These are phyloP conservation scores for Ceyx melanurus DNA, from an alignment of 2,113 vertebrate genomes.

Conservation along the genomic window DNA sequence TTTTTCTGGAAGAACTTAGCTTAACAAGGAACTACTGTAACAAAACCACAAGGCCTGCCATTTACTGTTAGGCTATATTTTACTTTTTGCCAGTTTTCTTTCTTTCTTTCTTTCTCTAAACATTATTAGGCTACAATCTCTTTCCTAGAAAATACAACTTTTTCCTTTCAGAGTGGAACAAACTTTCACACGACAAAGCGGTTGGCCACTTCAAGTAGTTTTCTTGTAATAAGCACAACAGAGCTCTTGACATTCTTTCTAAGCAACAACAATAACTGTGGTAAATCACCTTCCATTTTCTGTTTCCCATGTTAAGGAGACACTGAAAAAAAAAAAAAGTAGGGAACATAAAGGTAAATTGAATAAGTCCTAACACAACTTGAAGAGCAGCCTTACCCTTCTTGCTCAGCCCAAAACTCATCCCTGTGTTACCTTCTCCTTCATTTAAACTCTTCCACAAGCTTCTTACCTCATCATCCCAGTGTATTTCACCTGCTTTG, in stretches of 20 bases:
- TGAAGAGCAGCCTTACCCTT: neutral
- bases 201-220: neutral
- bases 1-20: conserved; percentile 46
- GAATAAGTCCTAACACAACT: rapidly evolving
- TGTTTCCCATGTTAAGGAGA: conserved; percentile 5
- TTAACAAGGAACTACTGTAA: conserved; percentile 62
- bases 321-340: neutral
- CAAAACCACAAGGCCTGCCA: conserved; percentile 51
- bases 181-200: neutral
- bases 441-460: neutral
- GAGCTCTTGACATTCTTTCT: neutral
- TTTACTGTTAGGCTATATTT: conserved; percentile 64
- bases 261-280: neutral
- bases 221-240: neutral
- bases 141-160: conserved; percentile 56
- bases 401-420: neutral
- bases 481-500: neutral
- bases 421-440: neutral
- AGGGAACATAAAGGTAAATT: neutral
- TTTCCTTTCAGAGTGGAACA: neutral
- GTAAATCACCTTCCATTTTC: neutral
- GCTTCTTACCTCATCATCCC: neutral
- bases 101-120: conserved; percentile 61
- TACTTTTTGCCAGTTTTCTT: conserved; percentile 45
- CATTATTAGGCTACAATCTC: conserved; percentile 16